These are phyloP conservation scores for Tetragonula clypearis DNA, from an alignment of 1,140 invertebrate genomes.

Conservation along the genomic window DNA sequence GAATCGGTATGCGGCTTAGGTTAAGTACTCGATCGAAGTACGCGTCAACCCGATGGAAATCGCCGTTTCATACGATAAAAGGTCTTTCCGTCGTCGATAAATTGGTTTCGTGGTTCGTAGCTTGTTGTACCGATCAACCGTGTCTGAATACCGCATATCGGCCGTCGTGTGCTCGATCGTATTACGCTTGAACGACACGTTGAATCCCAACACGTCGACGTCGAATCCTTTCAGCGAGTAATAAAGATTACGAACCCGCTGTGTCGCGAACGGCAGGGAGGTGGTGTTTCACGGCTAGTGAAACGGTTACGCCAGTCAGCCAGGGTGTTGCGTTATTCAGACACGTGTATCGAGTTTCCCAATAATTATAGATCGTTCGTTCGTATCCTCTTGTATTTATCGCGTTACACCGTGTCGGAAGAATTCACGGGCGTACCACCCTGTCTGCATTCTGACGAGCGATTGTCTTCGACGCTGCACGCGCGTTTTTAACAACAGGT, in stretches of 20 bases:
- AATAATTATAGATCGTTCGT: constrained; percentile 39
- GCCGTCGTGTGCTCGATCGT: background rate
- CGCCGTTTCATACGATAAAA: background rate
- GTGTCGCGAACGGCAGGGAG: background rate
- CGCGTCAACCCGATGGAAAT: constrained; percentile 8
- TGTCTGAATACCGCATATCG: background rate
- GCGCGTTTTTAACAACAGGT: background rate
- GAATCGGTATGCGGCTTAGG: background rate
- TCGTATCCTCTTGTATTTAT: background rate
- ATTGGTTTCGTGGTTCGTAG: background rate
- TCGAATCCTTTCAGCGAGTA: background rate
- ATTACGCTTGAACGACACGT: background rate
- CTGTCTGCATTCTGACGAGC: constrained; percentile 47
- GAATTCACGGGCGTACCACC: constrained; percentile 42
- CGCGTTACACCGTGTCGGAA: constrained; percentile 42
- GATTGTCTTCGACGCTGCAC: constrained; percentile 47
- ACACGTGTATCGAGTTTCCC: background rate
- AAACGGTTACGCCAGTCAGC: background rate
- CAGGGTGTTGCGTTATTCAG: constrained; percentile 2
- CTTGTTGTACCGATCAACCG: background rate
- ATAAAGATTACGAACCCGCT: background rate
- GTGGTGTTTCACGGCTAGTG: background rate
- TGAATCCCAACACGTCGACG: background rate
- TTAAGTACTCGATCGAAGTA: background rate
- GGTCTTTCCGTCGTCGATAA: background rate